Conservation (phyloP, 2,888 invertebrate genomes). For the Pandemis cinnamomeana region DNA sequence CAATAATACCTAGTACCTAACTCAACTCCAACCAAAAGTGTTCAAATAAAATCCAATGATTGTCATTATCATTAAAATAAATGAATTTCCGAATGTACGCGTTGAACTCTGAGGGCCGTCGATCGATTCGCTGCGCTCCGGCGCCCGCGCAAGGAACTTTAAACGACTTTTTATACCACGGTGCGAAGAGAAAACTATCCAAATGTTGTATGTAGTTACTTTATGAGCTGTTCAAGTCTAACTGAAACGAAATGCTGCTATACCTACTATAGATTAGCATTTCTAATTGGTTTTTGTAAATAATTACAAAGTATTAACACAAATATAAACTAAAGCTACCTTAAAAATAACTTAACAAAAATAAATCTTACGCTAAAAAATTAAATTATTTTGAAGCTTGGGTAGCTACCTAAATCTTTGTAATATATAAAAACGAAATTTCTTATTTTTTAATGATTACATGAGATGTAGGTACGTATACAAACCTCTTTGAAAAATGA, state of each 20-base stretch:
- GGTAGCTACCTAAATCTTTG: no score
- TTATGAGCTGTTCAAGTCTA: background rate
- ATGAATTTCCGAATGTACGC: constrained; percentile 48
- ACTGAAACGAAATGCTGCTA: background rate
- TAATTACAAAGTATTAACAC: no score
- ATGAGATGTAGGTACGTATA: no score
- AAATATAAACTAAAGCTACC: no score
- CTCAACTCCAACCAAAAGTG: constrained; percentile 24
- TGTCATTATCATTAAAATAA: constrained; percentile 44
- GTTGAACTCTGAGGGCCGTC: constrained; percentile 80
- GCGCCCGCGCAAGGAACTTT: constrained; percentile 56
- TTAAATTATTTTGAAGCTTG: no score
- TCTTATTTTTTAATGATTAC: no score
- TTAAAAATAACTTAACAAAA: no score
- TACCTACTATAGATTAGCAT: background rate
- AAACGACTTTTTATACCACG: constrained; percentile 59
- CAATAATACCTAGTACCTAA: constrained; percentile 29
- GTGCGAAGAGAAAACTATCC: constrained; percentile 41
- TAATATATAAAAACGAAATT: no score
- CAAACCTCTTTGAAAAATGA: no score
- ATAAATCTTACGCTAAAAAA: no score
- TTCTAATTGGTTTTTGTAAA: no score
- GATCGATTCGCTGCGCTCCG: constrained; percentile 74
- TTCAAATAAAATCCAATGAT: constrained; percentile 40
- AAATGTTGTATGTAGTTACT: background rate